Percentiles rank a stretch among this genome's conserved stretches.
Conservation (phyloP, 1,140 invertebrate species). For the Dreissena rostriformis region DNA sequence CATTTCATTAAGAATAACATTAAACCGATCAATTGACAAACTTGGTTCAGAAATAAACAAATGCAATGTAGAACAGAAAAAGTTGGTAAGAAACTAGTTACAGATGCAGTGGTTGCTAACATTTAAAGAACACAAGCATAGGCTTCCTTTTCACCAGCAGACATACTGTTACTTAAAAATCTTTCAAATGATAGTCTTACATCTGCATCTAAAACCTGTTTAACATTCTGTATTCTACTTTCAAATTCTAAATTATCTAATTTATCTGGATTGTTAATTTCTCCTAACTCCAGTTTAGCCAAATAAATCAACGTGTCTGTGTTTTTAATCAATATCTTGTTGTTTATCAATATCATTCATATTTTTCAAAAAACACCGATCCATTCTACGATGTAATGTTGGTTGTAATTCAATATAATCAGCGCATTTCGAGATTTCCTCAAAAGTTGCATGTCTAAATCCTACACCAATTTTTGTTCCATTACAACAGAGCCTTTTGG, state of each 20-base stretch:
- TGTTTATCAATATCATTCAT: not conserved
- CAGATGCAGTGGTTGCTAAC: conserved; percentile 29
- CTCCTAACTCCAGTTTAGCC: not conserved
- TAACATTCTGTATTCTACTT: no score
- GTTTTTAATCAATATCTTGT: not conserved
- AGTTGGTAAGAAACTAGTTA: conserved; percentile 15
- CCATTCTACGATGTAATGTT: conserved; percentile 35
- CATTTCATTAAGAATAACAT: conserved; percentile 7
- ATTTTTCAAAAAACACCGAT: conserved; percentile 42
- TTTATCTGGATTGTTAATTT: not conserved
- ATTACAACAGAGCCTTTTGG: conserved; percentile 54
- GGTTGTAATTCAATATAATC: not conserved
- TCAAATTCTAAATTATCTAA: no score
- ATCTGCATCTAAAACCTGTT: no score
- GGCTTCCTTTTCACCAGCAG: not conserved
- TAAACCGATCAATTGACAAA: no score
- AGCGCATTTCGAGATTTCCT: conserved; percentile 29
- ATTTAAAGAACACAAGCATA: conserved; percentile 15
- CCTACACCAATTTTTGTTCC: conserved; percentile 58
- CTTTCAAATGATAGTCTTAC: not conserved
- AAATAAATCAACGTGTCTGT: not conserved
- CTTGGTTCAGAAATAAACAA: no score
- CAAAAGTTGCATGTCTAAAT: conserved; percentile 53
- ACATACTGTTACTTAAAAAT: not conserved
- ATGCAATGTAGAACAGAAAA: not conserved